These are phyloP conservation scores for Corydoras maculifer DNA, from an alignment of 2,113 vertebrate genomes.

Conservation along the genomic window DNA sequence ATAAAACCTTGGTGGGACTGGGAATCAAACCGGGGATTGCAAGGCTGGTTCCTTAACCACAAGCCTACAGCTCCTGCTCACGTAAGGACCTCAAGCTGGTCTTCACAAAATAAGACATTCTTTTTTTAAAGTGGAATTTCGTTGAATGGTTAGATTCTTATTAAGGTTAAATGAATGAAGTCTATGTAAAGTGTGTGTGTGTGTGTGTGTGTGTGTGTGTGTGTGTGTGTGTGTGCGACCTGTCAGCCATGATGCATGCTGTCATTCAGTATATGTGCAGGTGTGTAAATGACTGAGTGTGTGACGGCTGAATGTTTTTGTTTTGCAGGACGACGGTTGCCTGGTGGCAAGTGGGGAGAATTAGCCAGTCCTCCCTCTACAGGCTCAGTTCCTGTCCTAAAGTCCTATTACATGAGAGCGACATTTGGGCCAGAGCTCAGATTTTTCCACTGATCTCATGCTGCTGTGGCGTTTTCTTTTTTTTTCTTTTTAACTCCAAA, in stretches of 20 bases:
- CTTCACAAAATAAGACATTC: no score
- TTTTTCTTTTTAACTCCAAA: constrained; percentile 18
- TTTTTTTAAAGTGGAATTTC: no score
- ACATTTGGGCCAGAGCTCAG: constrained; percentile 25
- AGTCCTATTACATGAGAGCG: constrained; percentile 28
- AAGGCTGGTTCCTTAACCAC: no score
- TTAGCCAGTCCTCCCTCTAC: constrained; percentile 6
- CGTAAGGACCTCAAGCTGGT: no score
- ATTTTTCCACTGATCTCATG: constrained; percentile 69
- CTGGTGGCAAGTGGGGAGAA: constrained; percentile 6
- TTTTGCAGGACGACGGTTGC: constrained; percentile 24
- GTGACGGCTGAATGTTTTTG: constrained; percentile 21
- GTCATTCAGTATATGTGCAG: constrained; percentile 15
- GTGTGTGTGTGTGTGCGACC: not conserved
- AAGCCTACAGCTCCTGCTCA: no score
- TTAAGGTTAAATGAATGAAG: no score
- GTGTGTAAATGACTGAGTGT: constrained; percentile 22
- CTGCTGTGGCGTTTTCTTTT: constrained; percentile 22
- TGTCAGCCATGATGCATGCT: not conserved
- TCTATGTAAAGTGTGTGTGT: not conserved
- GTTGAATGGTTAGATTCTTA: no score
- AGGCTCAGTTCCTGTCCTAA: constrained; percentile 29
- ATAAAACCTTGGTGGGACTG: no score
- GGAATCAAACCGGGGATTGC: no score
- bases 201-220: not conserved